phyloP scores from a whole-genome alignment of 1,140 invertebrate genomes.

The Brachionus paranguensis region DNA sequence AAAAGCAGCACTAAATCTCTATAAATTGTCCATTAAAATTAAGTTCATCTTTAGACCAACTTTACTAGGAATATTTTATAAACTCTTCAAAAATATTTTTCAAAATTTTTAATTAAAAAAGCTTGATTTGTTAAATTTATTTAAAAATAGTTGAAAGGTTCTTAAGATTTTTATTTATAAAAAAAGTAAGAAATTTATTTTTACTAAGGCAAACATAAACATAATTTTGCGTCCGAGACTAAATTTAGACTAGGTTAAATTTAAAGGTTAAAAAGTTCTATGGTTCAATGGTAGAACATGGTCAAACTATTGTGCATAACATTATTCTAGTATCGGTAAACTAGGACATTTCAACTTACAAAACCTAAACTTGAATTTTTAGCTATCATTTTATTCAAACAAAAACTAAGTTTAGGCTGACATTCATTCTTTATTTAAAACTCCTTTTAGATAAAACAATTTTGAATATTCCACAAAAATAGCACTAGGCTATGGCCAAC shows the following conservation, averaged over 20 bases:
- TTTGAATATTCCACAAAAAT: conserved; percentile 16
- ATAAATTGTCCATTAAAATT: too few relatives aligned
- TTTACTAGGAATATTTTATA: not conserved
- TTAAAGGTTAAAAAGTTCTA: conserved; percentile 1
- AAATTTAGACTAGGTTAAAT: not conserved
- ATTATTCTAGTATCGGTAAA: not conserved
- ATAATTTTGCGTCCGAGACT: not conserved
- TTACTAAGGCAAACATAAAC: not conserved
- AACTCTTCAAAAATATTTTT: not conserved
- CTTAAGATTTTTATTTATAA: not conserved
- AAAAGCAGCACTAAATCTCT: too few relatives aligned
- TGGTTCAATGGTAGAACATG: not conserved
- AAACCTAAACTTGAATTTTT: not conserved
- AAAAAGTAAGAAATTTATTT: not conserved
- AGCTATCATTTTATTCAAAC: not conserved
- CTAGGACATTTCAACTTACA: not conserved
- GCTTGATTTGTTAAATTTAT: not conserved
- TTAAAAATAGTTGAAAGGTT: not conserved
- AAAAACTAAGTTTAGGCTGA: conserved; percentile 24
- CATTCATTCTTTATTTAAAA: not conserved
- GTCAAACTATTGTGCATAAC: not conserved
- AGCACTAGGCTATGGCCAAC: not conserved
- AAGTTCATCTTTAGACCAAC: too few relatives aligned
- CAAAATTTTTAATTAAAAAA: not conserved
- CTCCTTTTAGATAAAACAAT: conserved; percentile 1